phyloP scores from a whole-genome alignment of 2,113 vertebrate species.

The Tiliqua scincoides region DNA sequence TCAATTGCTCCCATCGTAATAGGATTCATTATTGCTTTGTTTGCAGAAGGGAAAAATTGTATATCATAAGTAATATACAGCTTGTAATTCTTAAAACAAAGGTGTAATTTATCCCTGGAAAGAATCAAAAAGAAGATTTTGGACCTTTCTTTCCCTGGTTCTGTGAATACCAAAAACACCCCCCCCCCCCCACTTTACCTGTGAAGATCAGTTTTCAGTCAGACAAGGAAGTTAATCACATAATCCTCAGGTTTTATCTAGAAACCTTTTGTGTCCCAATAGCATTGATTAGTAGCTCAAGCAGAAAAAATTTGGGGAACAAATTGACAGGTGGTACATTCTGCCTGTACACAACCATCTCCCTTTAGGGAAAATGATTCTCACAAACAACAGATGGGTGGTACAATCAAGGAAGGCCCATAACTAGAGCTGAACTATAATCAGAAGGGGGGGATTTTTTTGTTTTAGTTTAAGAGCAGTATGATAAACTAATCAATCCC shows the following conservation, averaged over 20 bases:
- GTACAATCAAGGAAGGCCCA: constrained; percentile 44
- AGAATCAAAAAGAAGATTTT: neutral
- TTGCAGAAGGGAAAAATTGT: neutral
- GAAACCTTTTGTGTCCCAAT: constrained; percentile 40
- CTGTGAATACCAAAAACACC: neutral
- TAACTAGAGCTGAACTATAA: constrained; percentile 20
- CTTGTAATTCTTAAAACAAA: neutral
- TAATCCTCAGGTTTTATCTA: constrained; percentile 59
- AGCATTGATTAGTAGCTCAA: constrained; percentile 55
- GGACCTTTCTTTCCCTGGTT: neutral
- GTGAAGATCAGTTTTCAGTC: constrained; percentile 48
- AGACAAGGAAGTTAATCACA: constrained; percentile 40
- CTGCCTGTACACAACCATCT: constrained; percentile 34
- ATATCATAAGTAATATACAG: neutral
- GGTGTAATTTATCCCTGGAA: neutral
- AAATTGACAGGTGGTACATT: constrained; percentile 67
- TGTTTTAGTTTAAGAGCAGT: constrained; percentile 49
- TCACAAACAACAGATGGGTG: constrained; percentile 63
- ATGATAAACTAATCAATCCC: constrained; percentile 73
- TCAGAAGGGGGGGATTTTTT: constrained; percentile 15
- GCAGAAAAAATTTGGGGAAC: constrained; percentile 47
- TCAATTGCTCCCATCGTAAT: neutral
- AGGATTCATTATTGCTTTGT: neutral
- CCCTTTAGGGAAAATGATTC: constrained; percentile 48
- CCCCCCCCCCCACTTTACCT: neutral